Percentiles rank a stretch among this genome's conserved stretches.
These are phyloP conservation scores for Ispidina lecontei DNA, from an alignment of 2,797 vertebrate species.

Conservation along the genomic window DNA sequence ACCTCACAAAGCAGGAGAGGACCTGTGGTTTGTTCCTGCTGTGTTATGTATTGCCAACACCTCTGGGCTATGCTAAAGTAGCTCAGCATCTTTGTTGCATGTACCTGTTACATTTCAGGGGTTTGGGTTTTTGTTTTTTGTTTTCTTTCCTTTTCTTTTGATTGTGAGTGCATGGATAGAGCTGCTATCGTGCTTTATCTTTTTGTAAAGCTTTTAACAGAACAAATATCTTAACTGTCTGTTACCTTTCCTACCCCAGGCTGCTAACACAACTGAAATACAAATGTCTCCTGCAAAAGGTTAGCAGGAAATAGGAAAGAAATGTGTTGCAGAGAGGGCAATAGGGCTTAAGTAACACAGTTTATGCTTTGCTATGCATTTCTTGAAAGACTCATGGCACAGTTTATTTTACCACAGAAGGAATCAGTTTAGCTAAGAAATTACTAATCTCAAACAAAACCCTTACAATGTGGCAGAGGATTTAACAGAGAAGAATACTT, in stretches of 20 bases:
- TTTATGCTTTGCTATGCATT: neutral
- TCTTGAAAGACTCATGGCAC: neutral
- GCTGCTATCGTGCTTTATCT: neutral
- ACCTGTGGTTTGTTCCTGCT: neutral
- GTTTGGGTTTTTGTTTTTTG: too few relatives aligned
- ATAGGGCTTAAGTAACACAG: neutral
- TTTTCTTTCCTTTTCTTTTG: neutral
- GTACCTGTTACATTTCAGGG: neutral
- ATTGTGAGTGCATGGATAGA: neutral
- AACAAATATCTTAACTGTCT: neutral
- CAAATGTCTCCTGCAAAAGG: neutral
- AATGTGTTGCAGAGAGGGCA: neutral
- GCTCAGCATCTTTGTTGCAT: neutral
- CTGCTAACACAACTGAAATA: neutral
- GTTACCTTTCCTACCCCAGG: neutral
- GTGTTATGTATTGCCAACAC: neutral
- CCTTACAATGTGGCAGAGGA: neutral
- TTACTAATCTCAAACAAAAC: neutral
- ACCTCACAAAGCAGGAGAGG: neutral
- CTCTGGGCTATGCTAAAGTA: neutral
- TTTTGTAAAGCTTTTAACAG: neutral
- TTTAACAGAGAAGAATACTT: neutral
- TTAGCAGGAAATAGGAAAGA: neutral
- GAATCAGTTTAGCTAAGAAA: neutral
- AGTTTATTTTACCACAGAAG: neutral